These are phyloP conservation scores for Dipodomys merriami DNA, from an alignment of 2,113 vertebrate species.

Conservation along the genomic window DNA sequence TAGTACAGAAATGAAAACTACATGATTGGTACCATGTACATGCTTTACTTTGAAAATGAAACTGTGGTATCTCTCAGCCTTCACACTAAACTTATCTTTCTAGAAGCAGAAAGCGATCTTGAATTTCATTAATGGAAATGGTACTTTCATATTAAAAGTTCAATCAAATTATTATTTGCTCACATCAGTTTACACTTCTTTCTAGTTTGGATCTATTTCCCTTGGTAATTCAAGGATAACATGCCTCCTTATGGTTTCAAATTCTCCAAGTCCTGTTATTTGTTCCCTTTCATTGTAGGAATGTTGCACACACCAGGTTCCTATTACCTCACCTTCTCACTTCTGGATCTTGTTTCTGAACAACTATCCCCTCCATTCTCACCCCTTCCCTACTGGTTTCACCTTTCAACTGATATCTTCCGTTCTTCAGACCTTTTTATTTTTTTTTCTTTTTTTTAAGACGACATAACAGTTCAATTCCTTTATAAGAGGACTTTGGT, in stretches of 20 bases:
- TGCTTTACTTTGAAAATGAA: constrained; percentile 58
- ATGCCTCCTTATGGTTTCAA: constrained; percentile 11
- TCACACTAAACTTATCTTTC: constrained; percentile 7
- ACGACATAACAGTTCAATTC: constrained; percentile 9
- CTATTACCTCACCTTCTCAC: constrained; percentile 60
- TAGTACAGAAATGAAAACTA: constrained; percentile 24
- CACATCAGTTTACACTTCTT: not conserved
- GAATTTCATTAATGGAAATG: constrained; percentile 32
- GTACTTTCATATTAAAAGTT: constrained; percentile 42
- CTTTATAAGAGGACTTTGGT: not conserved
- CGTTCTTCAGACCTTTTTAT: constrained; percentile 25
- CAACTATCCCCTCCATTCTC: constrained; percentile 45
- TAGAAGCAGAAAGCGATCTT: not conserved
- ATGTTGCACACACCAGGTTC: constrained; percentile 54
- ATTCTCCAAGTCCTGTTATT: constrained; percentile 52
- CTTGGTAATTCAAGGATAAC: constrained; percentile 17
- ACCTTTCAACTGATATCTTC: constrained; percentile 58
- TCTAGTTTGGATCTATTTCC: not conserved
- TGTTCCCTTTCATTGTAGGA: constrained; percentile 61
- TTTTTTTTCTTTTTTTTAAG: constrained; percentile 64
- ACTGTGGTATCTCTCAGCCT: not conserved
- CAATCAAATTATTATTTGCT: not conserved
- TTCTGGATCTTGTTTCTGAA: constrained; percentile 76
- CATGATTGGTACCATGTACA: not conserved
- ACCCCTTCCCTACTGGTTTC: constrained; percentile 54